A percentile compares a stretch with the other conserved stretches of the same genome.
These are phyloP conservation scores for Hipparchia sbordonii DNA, from an alignment of 2,888 invertebrate genomes.

Conservation along the genomic window DNA sequence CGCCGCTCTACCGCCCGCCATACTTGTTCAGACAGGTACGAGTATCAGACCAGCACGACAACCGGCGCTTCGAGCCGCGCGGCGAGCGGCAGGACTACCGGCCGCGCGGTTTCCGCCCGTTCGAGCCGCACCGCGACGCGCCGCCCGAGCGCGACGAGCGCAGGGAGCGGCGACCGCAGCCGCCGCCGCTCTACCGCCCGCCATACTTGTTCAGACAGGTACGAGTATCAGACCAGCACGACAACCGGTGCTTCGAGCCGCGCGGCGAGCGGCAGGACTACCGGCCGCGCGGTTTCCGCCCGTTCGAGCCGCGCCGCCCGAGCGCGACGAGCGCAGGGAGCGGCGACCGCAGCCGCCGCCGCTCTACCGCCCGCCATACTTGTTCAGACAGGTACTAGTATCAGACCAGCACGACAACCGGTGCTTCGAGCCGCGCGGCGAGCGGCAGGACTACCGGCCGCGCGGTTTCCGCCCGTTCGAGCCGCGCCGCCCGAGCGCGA, in stretches of 20 bases:
- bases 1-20: constrained; percentile 51
- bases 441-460: constrained; percentile 20
- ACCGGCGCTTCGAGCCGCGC: constrained; percentile 32
- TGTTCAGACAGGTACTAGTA: constrained; percentile 57
- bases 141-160: constrained; percentile 28
- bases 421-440: constrained; percentile 31
- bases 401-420: constrained; percentile 28
- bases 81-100: constrained; percentile 25
- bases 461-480: constrained; percentile 14
- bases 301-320: constrained; percentile 3
- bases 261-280: constrained; percentile 27
- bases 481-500: constrained; percentile 7
- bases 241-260: constrained; percentile 31
- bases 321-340: constrained; percentile 35
- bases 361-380: constrained; percentile 55
- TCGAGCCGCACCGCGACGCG: constrained; percentile 2
- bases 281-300: constrained; percentile 19
- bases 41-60: constrained; percentile 22
- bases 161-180: constrained; percentile 36
- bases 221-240: constrained; percentile 16
- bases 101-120: constrained; percentile 12
- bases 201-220: constrained; percentile 64
- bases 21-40: constrained; percentile 61
- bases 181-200: constrained; percentile 48
- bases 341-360: constrained; percentile 34